phyloP scores from a whole-genome alignment of 2,888 invertebrate species.

The Pogonocherus hispidulus region DNA sequence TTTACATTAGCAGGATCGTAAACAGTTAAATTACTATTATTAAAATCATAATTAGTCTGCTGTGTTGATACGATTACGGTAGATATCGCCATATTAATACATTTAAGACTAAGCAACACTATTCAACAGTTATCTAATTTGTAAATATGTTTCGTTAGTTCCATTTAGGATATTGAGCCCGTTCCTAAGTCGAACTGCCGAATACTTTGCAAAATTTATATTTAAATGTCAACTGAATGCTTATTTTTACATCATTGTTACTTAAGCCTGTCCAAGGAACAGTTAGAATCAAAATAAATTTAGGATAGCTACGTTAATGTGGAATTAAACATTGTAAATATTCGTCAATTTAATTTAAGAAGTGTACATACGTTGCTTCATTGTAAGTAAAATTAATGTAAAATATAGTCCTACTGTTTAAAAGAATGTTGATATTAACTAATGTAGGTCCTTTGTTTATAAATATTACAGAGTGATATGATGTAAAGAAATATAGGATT shows the following conservation, averaged over 20 bases:
- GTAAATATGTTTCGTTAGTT: background rate
- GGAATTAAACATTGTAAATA: background rate
- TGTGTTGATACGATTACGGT: too few species aligned
- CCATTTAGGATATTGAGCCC: conserved; percentile 23
- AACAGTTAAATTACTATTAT: too few species aligned
- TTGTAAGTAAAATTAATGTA: conserved; percentile 10
- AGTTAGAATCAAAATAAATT: background rate
- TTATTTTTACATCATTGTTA: conserved; percentile 7
- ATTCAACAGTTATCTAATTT: background rate
- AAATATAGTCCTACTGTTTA: background rate
- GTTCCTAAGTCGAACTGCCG: conserved; percentile 15
- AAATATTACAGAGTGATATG: conserved; percentile 14
- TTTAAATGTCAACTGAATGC: background rate
- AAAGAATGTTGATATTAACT: conserved; percentile 28
- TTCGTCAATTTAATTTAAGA: background rate
- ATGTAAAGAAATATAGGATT: background rate
- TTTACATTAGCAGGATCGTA: too few species aligned
- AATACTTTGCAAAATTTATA: background rate
- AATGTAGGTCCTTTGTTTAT: conserved; percentile 16
- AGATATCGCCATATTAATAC: too few species aligned
- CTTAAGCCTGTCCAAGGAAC: conserved; percentile 6
- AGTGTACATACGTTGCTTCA: conserved; percentile 26
- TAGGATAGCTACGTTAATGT: background rate
- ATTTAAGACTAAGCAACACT: background rate
- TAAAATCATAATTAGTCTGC: too few species aligned